Conservation (phyloP, 2,888 invertebrate genomes). For the Schizotus pectinicornis region DNA sequence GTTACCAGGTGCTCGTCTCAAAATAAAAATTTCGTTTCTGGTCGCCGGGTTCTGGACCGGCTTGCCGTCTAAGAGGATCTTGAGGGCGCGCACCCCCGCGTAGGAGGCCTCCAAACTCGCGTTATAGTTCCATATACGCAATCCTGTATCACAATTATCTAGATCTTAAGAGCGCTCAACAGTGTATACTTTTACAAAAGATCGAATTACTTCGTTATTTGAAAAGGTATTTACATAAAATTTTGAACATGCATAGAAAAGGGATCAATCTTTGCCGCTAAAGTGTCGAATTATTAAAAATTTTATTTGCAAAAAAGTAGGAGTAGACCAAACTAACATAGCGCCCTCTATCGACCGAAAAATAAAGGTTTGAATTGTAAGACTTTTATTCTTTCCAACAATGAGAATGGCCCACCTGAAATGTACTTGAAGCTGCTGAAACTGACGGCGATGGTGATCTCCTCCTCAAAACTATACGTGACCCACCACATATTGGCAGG, state of each 20-base stretch:
- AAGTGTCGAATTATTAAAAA: too few relatives aligned
- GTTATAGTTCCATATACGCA: constrained; percentile 85
- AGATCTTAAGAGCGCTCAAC: too few relatives aligned
- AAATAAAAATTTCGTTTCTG: constrained; percentile 59
- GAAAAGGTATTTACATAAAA: too few relatives aligned
- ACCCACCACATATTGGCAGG: constrained; percentile 72
- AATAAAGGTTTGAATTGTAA: background rate
- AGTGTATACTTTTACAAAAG: too few relatives aligned
- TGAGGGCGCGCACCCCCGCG: constrained; percentile 65
- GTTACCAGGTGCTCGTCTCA: constrained; percentile 78
- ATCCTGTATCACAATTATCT: constrained; percentile 59
- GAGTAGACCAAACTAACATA: constrained; percentile 15
- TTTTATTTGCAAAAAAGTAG: too few relatives aligned
- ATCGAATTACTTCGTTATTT: too few relatives aligned
- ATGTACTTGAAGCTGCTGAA: constrained; percentile 49
- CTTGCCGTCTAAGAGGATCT: constrained; percentile 58
- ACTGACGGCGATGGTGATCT: constrained; percentile 44
- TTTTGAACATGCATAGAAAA: too few relatives aligned
- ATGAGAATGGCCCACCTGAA: constrained; percentile 46
- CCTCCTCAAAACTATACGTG: constrained; percentile 47
- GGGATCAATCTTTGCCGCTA: too few relatives aligned
- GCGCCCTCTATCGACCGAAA: background rate
- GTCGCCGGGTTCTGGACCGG: constrained; percentile 54
- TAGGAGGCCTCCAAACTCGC: constrained; percentile 71
- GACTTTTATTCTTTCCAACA: constrained; percentile 8